A percentile compares a stretch with the other conserved stretches of the same genome.
Conservation (phyloP, 2,113 vertebrate species). For the Edolisoma coerulescens region DNA sequence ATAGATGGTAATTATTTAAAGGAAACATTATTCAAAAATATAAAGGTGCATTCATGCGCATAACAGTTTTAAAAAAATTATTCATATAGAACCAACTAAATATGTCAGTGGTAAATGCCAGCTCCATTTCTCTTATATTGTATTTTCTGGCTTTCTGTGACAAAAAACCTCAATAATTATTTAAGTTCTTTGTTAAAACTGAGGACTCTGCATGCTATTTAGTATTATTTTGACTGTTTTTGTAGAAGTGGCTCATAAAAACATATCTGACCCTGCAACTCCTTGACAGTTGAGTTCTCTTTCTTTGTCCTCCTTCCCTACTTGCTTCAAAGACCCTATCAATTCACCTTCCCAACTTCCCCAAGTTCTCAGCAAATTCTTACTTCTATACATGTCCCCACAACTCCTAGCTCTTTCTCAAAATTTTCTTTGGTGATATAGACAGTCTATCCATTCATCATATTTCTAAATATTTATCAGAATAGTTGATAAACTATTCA, state of each 20-base stretch:
- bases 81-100: not conserved
- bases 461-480: not conserved
- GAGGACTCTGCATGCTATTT: not conserved
- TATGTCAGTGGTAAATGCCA: not conserved
- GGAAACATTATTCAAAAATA: not conserved
- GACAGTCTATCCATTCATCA: not conserved
- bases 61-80: not conserved
- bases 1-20: not conserved
- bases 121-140: not conserved
- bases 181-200: not conserved
- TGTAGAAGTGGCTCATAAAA: not conserved
- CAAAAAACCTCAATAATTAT: not conserved
- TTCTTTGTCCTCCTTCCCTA: not conserved
- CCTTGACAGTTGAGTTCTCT: not conserved
- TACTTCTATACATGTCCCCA: not conserved
- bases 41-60: not conserved
- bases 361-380: not conserved
- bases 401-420: not conserved
- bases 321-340: not conserved
- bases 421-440: not conserved
- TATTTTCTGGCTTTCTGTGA: not conserved
- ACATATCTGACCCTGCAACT: not conserved
- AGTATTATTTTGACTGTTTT: not conserved
- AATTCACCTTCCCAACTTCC: not conserved
- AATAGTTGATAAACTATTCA: not conserved